Percentiles rank a stretch among this genome's conserved stretches.
Conservation (phyloP, 1,140 invertebrate species). For the Druon quercuslanigerum region DNA sequence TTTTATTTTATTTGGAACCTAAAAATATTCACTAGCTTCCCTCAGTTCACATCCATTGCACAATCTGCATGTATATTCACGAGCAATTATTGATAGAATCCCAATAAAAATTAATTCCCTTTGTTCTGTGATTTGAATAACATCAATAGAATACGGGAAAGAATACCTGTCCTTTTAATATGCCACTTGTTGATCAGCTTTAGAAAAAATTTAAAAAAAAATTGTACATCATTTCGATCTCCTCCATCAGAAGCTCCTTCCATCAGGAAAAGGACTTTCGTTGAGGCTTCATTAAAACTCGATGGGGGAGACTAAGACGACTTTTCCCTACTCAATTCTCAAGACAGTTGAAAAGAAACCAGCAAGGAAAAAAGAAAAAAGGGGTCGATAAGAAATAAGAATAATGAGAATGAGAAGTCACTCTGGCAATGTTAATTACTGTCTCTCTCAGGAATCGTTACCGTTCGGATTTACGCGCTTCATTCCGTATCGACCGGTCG, state of each 20-base stretch:
- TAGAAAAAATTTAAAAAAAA: neutral
- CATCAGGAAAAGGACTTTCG: neutral
- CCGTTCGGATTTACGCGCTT: slow-evolving; percentile 13
- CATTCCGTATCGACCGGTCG: neutral
- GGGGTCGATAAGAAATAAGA: neutral
- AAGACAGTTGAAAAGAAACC: slow-evolving; percentile 18
- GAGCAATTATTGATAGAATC: too few relatives aligned
- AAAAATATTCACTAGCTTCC: too few relatives aligned
- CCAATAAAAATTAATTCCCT: too few relatives aligned
- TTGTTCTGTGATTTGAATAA: neutral
- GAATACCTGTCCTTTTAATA: neutral
- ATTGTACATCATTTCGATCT: neutral
- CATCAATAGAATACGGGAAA: neutral
- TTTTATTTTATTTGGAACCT: too few relatives aligned
- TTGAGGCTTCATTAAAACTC: slow-evolving; percentile 18
- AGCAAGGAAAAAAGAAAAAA: neutral
- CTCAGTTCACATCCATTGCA: neutral
- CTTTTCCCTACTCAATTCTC: neutral
- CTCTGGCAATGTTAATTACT: slow-evolving; percentile 36
- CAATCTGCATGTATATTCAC: too few relatives aligned
- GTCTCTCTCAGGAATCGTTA: neutral
- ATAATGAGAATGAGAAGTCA: slow-evolving; percentile 11
- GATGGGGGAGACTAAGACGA: neutral
- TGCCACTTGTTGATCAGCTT: slow-evolving; percentile 14
- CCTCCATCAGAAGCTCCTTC: neutral